These are phyloP conservation scores for Ptilonorhynchus violaceus DNA, from an alignment of 2,113 vertebrate species.

Conservation along the genomic window DNA sequence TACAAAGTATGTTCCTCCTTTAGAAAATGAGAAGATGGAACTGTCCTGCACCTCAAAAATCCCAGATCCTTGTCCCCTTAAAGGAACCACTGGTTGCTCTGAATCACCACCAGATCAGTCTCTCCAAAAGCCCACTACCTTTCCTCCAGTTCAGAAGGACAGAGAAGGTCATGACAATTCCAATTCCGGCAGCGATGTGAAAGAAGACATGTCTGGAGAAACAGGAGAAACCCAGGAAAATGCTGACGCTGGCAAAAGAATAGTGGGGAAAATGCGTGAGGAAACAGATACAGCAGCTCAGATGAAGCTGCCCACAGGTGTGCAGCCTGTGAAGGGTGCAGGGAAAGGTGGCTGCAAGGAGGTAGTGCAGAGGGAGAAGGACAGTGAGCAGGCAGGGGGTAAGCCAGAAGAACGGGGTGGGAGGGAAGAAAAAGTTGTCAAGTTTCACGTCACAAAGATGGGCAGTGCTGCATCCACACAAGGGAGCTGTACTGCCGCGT, in stretches of 20 bases:
- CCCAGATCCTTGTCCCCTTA: slow-evolving; percentile 27
- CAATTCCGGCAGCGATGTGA: not conserved
- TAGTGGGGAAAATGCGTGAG: not conserved
- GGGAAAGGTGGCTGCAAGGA: not conserved
- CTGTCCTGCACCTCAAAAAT: slow-evolving; percentile 20
- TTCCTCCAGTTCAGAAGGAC: not conserved
- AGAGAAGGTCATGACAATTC: not conserved
- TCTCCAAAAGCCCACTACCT: slow-evolving; percentile 33
- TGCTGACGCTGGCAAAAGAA: not conserved
- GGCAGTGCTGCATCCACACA: not conserved
- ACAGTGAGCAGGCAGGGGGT: not conserved
- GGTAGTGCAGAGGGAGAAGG: not conserved
- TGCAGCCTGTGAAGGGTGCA: rapidly evolving
- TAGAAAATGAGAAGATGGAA: slow-evolving; percentile 70
- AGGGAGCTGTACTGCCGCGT: not conserved
- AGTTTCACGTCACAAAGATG: not conserved
- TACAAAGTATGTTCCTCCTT: slow-evolving; percentile 39
- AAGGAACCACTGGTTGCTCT: not conserved
- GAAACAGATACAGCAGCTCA: not conserved
- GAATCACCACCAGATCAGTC: not conserved
- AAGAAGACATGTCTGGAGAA: not conserved
- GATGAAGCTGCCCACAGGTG: not conserved
- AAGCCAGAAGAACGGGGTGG: not conserved
- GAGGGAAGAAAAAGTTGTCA: not conserved
- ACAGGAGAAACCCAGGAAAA: not conserved